A percentile compares a stretch with the other conserved stretches of the same genome.
These are phyloP conservation scores for Epinotia brunnichana DNA, from an alignment of 2,888 invertebrate species.

Conservation along the genomic window DNA sequence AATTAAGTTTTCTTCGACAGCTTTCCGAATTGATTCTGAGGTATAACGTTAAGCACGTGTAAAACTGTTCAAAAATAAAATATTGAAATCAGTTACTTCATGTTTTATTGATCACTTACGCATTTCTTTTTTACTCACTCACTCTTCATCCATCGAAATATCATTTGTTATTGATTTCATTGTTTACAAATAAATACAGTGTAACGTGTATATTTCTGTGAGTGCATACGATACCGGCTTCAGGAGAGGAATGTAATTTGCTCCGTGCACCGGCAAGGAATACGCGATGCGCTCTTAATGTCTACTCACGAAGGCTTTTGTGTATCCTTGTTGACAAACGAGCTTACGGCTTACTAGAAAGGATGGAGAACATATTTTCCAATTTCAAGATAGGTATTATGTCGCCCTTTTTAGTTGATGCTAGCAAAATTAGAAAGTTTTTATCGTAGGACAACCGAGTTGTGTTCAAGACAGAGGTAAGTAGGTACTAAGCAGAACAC, in stretches of 20 bases:
- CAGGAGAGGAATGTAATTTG: background rate
- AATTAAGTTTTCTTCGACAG: too few species aligned
- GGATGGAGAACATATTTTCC: background rate
- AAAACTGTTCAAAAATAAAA: too few species aligned
- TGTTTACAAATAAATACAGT: background rate
- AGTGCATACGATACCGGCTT: background rate
- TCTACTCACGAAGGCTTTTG: background rate
- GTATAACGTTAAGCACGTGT: background rate
- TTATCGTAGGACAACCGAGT: too few species aligned
- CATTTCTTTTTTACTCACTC: too few species aligned
- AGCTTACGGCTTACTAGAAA: background rate
- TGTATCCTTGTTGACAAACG: constrained; percentile 4
- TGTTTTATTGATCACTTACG: too few species aligned
- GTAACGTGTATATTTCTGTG: background rate
- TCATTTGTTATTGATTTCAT: too few species aligned
- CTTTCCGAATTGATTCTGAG: too few species aligned
- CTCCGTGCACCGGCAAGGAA: background rate
- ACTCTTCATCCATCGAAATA: background rate
- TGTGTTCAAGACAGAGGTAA: too few species aligned
- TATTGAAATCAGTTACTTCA: too few species aligned
- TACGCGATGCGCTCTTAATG: background rate
- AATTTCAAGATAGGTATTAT: background rate
- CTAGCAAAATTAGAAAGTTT: too few species aligned
- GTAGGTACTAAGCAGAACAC: too few species aligned
- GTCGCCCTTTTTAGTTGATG: background rate